These are phyloP conservation scores for Craniophora ligustri DNA, from an alignment of 2,888 invertebrate genomes.

Conservation along the genomic window DNA sequence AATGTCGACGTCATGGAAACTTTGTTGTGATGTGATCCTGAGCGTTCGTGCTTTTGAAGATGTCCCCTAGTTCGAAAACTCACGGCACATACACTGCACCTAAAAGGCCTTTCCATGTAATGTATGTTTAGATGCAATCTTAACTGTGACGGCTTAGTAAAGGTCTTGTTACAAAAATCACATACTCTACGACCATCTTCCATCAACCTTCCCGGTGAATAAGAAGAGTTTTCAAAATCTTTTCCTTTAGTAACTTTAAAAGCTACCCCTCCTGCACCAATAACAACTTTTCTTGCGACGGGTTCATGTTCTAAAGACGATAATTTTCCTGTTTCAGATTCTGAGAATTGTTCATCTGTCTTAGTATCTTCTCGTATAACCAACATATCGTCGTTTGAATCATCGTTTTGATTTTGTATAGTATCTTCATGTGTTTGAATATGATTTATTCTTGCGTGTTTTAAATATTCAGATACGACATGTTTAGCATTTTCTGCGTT, in stretches of 20 bases:
- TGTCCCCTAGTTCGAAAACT: conserved; percentile 97
- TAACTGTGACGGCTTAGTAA: conserved; percentile 96
- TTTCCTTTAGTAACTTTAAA: conserved; percentile 88
- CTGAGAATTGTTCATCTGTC: conserved; percentile 68
- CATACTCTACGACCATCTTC: conserved; percentile 94
- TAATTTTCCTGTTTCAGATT: conserved; percentile 74
- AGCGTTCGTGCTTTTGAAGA: conserved; percentile 97
- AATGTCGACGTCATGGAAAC: conserved; percentile 96
- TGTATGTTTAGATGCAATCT: conserved; percentile 98
- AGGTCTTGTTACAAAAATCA: conserved; percentile 96
- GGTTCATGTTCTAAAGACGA: conserved; percentile 80
- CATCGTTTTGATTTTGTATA: conserved; percentile 69
- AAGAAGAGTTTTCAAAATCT: conserved; percentile 81
- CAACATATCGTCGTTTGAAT: conserved; percentile 68
- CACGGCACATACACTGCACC: conserved; percentile 97
- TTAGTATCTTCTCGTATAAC: conserved; percentile 74
- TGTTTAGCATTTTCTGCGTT: conserved; percentile 89
- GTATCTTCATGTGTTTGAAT: conserved; percentile 79
- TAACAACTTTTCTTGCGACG: conserved; percentile 89
- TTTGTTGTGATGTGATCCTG: conserved; percentile 97
- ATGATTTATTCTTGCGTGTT: conserved; percentile 87
- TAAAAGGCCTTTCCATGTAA: conserved; percentile 97
- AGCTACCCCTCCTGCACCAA: conserved; percentile 90
- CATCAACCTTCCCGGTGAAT: conserved; percentile 88
- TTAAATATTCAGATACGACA: conserved; percentile 90